Evolutionary conservation across 2,797 vertebrate species (phyloP).

Genomic region (Cynopterus sphinx): DNA sequence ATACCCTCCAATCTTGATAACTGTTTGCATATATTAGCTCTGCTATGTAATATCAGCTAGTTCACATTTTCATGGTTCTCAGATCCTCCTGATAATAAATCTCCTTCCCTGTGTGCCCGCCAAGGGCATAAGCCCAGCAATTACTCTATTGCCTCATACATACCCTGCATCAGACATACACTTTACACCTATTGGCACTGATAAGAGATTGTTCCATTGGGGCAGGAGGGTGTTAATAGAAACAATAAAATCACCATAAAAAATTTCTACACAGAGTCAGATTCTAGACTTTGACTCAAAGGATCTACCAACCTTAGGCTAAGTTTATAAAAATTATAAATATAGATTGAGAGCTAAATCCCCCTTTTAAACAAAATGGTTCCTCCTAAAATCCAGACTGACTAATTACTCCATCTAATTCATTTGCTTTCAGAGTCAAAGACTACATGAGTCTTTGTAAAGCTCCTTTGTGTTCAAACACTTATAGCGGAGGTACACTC

Average conservation of each 20-base stretch:
- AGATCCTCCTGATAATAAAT: slow-evolving; percentile 3
- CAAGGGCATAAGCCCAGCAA: not conserved
- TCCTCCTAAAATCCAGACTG: slow-evolving; percentile 28
- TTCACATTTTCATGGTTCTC: slow-evolving; percentile 1
- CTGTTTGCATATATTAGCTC: not conserved
- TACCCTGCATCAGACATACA: not conserved
- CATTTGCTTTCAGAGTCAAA: not conserved
- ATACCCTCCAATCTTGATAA: slow-evolving; percentile 3
- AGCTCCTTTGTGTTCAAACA: not conserved
- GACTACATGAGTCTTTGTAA: not conserved
- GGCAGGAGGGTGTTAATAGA: not conserved
- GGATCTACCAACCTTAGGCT: not conserved
- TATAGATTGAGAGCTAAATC: slow-evolving; percentile 8
- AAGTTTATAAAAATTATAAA: slow-evolving; percentile 32
- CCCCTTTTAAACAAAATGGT: slow-evolving; percentile 18
- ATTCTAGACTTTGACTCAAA: slow-evolving; percentile 27
- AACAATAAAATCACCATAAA: slow-evolving; percentile 22
- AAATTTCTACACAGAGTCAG: slow-evolving; percentile 22
- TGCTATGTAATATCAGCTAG: not conserved
- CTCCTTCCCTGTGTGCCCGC: not conserved
- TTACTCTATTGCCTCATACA: not conserved
- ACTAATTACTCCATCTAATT: not conserved
- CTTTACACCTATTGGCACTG: not conserved
- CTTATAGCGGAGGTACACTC: not conserved
- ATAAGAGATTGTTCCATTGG: not conserved